Base-by-base conservation (phyloP, 2,888 invertebrate genomes). In the Drosophila leonis region DNA sequence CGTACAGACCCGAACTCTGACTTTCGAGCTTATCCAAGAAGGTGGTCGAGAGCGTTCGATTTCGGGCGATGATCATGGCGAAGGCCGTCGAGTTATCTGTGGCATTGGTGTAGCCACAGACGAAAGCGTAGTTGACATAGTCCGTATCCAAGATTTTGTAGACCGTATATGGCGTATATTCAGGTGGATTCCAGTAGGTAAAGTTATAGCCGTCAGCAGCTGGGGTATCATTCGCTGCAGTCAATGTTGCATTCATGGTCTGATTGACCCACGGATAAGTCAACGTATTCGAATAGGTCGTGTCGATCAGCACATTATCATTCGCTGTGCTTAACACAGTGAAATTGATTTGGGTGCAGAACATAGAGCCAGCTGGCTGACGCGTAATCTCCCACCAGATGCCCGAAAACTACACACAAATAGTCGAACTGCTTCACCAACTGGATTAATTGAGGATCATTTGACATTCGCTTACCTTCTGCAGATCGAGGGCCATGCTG, bases 61-160 rank as follows among this genome's bases (percentile, higher is more conserved):
- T 48, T 10, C 90, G 76, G 15, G 90, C 81, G 1, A 91, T 65
- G 15, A 91, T 69, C 63, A 82, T 55, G 33, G 76, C 88, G 39
- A 90, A 90, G 0, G 72, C 65, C 0, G 86, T 83, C 1, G 65
- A 41, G 27, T 57, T 76, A 48, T 87, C 75, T 0, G 76, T 73
- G 20, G 77, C 65, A 68, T 91, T 90, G 6, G 81, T 77, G n/a
- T 90, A 92, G 31, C 90, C 91, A 33, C 92, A 92, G 49, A 90
- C 46, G 0, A 88, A 72, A 1, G 91, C 83, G 51, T 74, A 88
- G 13, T 69, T 75, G 0, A 18, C 42, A 49, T 92, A 91, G 39
- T 92, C 83, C 8, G 90, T 91, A 3, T 70, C 67, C 7, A 91
- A 67, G 3, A 91, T 52, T 39, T 91, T 91, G 20, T 59, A 83